Percentiles rank a stretch among this genome's conserved stretches.
phyloP scores from a whole-genome alignment of 2,888 invertebrate species.

The Cerastoderma edule region DNA sequence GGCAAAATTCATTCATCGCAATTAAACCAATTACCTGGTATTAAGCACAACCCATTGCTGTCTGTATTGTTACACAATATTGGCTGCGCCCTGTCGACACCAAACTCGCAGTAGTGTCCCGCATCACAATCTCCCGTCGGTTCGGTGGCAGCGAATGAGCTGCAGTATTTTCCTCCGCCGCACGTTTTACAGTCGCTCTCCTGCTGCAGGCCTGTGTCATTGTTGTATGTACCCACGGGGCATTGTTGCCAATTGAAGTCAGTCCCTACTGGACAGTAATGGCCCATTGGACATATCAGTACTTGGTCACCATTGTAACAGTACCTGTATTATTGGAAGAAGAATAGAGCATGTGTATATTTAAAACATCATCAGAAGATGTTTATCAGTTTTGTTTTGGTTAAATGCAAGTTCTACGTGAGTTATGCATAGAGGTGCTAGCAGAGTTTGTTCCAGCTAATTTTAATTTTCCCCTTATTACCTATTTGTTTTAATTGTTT shows the following conservation, averaged over 20 bases:
- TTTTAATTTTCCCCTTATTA: no score
- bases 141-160: slow-evolving; percentile 56
- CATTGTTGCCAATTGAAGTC: slow-evolving; percentile 79
- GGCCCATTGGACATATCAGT: slow-evolving; percentile 75
- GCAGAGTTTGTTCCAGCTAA: no score
- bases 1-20: no score
- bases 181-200: slow-evolving; percentile 77
- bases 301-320: slow-evolving; percentile 76
- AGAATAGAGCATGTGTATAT: no score
- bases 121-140: slow-evolving; percentile 75
- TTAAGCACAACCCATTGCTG: slow-evolving; percentile 45
- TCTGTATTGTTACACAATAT: slow-evolving; percentile 51
- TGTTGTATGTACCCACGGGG: slow-evolving; percentile 81
- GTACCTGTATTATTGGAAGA: no score
- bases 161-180: slow-evolving; percentile 80
- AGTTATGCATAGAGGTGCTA: no score
- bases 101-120: slow-evolving; percentile 81
- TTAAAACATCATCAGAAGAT: no score
- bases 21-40: no score
- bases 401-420: no score
- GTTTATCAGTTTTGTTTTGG: no score
- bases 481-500: no score
- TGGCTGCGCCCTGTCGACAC: slow-evolving; percentile 76
- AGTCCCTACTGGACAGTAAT: slow-evolving; percentile 80
- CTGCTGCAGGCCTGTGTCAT: slow-evolving; percentile 75